phyloP scores from a whole-genome alignment of 2,113 vertebrate species.

The Nicator chloris region DNA sequence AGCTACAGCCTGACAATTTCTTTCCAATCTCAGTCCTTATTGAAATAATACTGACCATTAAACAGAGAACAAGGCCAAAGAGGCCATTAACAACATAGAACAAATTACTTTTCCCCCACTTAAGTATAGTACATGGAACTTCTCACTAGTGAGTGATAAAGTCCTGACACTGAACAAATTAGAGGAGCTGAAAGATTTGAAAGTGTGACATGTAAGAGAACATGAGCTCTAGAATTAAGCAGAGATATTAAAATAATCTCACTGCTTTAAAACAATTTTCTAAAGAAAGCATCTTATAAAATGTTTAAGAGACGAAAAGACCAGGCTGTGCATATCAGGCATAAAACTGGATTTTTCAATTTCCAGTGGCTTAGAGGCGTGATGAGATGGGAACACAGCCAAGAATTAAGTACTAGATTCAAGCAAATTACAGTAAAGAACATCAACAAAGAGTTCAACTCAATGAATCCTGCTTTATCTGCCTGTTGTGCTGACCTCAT shows the following conservation, averaged over 20 bases:
- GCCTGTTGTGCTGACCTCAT: neutral
- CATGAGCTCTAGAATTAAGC: neutral
- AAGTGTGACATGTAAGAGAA: neutral
- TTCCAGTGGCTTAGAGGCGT: neutral
- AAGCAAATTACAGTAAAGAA: conserved; percentile 12
- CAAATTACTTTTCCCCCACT: neutral
- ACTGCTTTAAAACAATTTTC: neutral
- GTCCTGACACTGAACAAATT: neutral
- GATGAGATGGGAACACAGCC: neutral
- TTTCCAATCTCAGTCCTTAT: neutral
- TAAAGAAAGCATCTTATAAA: neutral
- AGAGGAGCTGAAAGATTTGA: neutral
- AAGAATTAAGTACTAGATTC: conserved; percentile 12
- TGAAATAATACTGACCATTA: neutral
- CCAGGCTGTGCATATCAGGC: neutral
- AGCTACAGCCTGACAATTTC: neutral
- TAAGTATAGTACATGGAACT: neutral
- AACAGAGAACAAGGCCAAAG: neutral
- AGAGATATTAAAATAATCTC: neutral
- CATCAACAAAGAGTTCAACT: neutral
- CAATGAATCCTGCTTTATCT: neutral
- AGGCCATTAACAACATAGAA: neutral
- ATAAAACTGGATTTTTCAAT: neutral
- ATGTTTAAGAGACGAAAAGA: neutral
- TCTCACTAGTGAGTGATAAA: neutral